Base-by-base conservation (phyloP, 2,888 invertebrate genomes). In the Acanthosoma haemorrhoidale region DNA sequence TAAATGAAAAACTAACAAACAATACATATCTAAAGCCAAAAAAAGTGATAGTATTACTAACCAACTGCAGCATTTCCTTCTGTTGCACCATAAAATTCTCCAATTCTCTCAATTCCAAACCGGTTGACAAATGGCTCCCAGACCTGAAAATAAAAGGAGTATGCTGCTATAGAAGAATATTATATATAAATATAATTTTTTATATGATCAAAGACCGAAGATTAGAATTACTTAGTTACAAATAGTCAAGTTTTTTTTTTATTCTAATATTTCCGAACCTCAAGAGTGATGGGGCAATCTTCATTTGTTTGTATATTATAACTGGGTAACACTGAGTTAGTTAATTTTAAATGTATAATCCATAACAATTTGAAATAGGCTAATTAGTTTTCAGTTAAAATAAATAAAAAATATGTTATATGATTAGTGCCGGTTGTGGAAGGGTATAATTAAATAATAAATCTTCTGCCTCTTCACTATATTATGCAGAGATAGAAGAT, bases 31-130 rank as follows among this genome's bases (percentile, higher is more conserved):
- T n/a, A 9, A 18, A 11, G 8, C 9, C 9, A 15, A 15, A 64
- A n/a, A n/a, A n/a, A n/a, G n/a, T n/a, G n/a, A n/a, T n/a, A n/a
- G n/a, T n/a, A 41, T 8, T 5, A 81, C 83, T 82, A 80, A 89
- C 89, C 85, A 73, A 96, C 87, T 82, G 94, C 96, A 3, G 94
- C 91, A 80, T 96, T 97, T 77, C 97, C 96, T 82, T 98, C 98
- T 0, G 97, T 97, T 2, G 96, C 92, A 11, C 96, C 98, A 80
- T 98, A 98, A 77, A 97, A 88, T 82, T 98, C 98, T 69, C 90
- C 92, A 76, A 98, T 90, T 76, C 87, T 85, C 59, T 87, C 83
- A 70, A 94, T 87, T 78, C 87, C 85, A 80, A 91, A 91, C 64
- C 88, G 86, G 70, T 90, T 85, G 3, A 90, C 88, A 78, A 98